phyloP scores from a whole-genome alignment of 2,113 vertebrate species.

The pig (Sus scrofa) region T2T-Sscrofa CM000828.6:59417501-59418000 shows the following conservation, averaged over 20 bases:
- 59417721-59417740: background rate
- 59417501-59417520: no score
- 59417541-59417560: no score
- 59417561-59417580: no score
- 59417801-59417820: background rate
- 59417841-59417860: background rate
- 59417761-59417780: background rate
- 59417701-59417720: background rate
- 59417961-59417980: background rate
- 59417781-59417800: background rate
- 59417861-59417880: background rate
- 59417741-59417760: background rate
- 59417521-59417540: no score
- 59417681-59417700: background rate
- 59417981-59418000: background rate
- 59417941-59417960: conserved; percentile 11
- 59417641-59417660: background rate
- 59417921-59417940: background rate
- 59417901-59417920: background rate
- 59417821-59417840: conserved; percentile 6
- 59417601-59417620: background rate
- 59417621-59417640: background rate
- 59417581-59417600: background rate
- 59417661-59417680: background rate
- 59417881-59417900: background rate